Conservation (phyloP, 2,113 vertebrate species). For the Grammomys dolichurus region DNA sequence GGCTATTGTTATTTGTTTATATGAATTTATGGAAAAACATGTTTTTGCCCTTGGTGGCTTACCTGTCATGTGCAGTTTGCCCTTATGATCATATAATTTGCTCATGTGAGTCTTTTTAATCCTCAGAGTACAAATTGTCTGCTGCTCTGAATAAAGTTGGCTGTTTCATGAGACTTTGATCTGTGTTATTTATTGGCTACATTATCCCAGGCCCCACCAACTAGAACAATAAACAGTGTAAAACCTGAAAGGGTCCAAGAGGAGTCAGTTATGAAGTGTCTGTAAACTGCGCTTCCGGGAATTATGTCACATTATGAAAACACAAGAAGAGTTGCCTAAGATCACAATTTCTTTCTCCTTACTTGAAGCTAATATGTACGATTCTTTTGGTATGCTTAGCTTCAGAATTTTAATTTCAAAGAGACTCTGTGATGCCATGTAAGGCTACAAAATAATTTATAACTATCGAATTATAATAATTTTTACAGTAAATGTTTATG, state of each 20-base stretch:
- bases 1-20: background rate
- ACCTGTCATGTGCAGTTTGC: background rate
- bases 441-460: background rate
- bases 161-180: background rate
- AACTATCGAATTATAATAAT: conserved; percentile 12
- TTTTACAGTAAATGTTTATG: conserved; percentile 44
- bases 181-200: no score
- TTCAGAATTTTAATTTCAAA: conserved; percentile 67
- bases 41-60: background rate
- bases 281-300: background rate
- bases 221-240: background rate
- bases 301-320: conserved; percentile 5
- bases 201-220: no score
- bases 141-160: background rate
- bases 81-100: background rate
- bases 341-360: background rate
- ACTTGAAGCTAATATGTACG: background rate
- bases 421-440: background rate
- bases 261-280: background rate
- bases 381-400: background rate
- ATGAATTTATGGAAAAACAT: background rate
- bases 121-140: background rate
- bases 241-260: background rate
- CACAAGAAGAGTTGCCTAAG: background rate
- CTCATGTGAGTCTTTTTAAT: background rate